Evolutionary conservation across 2,113 vertebrate genomes (phyloP).

Genomic region (Condylura cristata): DNA sequence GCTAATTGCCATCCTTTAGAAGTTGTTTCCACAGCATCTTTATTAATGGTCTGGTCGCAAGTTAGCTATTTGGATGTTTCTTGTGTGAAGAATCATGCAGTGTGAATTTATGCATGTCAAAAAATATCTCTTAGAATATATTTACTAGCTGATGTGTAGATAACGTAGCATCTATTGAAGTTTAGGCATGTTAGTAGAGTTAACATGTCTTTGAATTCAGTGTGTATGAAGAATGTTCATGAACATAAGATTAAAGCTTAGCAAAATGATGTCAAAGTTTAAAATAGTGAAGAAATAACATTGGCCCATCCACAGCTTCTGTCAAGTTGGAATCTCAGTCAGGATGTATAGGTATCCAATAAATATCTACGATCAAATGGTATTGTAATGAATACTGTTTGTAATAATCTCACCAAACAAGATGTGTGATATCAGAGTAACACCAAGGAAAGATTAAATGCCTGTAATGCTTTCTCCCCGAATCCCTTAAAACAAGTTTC

Average conservation of each 20-base stretch:
- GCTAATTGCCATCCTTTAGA: constrained; percentile 76
- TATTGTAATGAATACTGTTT: constrained; percentile 32
- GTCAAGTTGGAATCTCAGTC: constrained; percentile 13
- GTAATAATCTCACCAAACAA: neutral
- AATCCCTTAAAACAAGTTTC: constrained; percentile 22
- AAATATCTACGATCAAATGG: constrained; percentile 47
- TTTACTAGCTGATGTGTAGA: constrained; percentile 23
- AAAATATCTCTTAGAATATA: constrained; percentile 60
- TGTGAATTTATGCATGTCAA: constrained; percentile 60
- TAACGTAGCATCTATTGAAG: constrained; percentile 41
- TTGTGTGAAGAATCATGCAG: neutral
- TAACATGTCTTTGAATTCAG: constrained; percentile 34
- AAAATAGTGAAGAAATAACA: constrained; percentile 5
- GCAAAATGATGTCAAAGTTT: constrained; percentile 13
- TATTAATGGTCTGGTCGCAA: constrained; percentile 71
- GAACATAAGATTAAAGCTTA: constrained; percentile 27
- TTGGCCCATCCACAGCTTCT: neutral
- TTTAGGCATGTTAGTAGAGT: neutral
- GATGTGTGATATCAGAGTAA: constrained; percentile 33
- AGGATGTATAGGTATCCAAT: constrained; percentile 57
- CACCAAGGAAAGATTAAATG: constrained; percentile 39
- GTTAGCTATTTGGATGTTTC: constrained; percentile 59
- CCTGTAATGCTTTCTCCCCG: constrained; percentile 29
- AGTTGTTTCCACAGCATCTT: constrained; percentile 64
- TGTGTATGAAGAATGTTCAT: constrained; percentile 39